A percentile compares a stretch with the other conserved stretches of the same genome.
Conservation (phyloP, 2,797 vertebrate species). For the Anguilla marmorata region DNA sequence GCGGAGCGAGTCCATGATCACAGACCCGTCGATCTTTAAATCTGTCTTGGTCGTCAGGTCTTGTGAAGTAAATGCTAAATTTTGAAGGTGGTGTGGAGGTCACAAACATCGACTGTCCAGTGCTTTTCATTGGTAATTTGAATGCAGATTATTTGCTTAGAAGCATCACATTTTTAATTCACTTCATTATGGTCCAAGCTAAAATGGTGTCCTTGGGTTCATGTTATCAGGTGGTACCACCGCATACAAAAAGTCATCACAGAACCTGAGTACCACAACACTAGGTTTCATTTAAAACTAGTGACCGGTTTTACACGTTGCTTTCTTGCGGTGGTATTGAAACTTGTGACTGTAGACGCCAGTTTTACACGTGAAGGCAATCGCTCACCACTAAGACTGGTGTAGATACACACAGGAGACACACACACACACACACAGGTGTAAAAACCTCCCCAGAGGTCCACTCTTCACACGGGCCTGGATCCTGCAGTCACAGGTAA, state of each 20-base stretch:
- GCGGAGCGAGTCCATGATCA: neutral
- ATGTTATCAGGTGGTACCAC: neutral
- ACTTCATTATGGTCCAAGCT: neutral
- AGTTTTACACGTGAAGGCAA: neutral
- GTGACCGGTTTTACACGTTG: too few species aligned
- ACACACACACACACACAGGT: slow-evolving; percentile 17
- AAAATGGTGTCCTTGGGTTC: neutral
- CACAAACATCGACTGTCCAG: too few species aligned
- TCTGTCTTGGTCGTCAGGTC: neutral
- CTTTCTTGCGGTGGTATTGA: neutral
- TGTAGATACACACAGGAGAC: neutral
- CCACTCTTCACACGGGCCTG: slow-evolving; percentile 30
- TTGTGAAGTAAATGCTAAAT: neutral
- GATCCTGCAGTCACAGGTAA: slow-evolving; percentile 38
- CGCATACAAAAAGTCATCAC: neutral
- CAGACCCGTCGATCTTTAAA: neutral
- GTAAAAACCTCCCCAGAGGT: slow-evolving; percentile 6
- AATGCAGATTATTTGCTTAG: neutral
- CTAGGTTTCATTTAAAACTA: neutral
- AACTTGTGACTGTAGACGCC: neutral
- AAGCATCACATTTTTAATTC: neutral
- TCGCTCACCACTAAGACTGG: slow-evolving; percentile 39
- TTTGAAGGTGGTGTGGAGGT: neutral
- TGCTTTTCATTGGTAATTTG: neutral
- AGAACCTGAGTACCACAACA: neutral